Evolutionary conservation across 2,888 invertebrate species (phyloP), one percentile per base, ranked within the genome.

Genomic region (Mimumesa dahlbomi): DNA sequence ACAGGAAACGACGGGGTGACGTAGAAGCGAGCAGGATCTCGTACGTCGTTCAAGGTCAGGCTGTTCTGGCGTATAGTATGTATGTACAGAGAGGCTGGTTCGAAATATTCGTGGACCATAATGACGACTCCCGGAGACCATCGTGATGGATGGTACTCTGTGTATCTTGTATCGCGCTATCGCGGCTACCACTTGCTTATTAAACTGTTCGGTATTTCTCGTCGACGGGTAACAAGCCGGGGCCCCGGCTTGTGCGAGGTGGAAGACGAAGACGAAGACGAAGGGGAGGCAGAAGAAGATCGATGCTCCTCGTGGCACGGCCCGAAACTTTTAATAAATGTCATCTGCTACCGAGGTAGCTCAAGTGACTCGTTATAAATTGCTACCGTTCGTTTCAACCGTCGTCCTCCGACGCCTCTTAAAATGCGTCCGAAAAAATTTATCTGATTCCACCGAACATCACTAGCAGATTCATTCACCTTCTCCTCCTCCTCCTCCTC

Each of bases 141-240:
- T 45, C 71, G 77, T 86, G 86, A 86, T 86, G 82, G 86, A 86
- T 86, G 85, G 68, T 74, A 82, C 76, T 64, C 65, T 48, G 42
- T 69, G 70, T 83, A 85, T 85, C 85, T 84, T 81, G 82, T 82
- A 85, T 85, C 85, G 77, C 74, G 70, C 68, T 75, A 83, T 78
- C 81, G 54, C 70, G 72, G 78, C 84, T 81, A 81, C 83, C 79
- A 67, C 78, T 84, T 83, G 85, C 84, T 85, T 85, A 85, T 85
- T 84, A 84, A 85, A 84, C 83, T 84, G 83, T 85, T 85, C 75
- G 79, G 82, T 81, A 85, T 85, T 84, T 81, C 81, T 77, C 70
- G 77, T 74, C 73, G 82, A 83, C 79, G 80, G 68, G 74, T 63
- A 81, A 84, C 83, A 80, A 79, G 81, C 62, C 58, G 64, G 72